Evolutionary conservation across 2,113 vertebrate species (phyloP), one percentile per base, ranked within the genome.

Genomic region (Saimiri boliviensis): DNA sequence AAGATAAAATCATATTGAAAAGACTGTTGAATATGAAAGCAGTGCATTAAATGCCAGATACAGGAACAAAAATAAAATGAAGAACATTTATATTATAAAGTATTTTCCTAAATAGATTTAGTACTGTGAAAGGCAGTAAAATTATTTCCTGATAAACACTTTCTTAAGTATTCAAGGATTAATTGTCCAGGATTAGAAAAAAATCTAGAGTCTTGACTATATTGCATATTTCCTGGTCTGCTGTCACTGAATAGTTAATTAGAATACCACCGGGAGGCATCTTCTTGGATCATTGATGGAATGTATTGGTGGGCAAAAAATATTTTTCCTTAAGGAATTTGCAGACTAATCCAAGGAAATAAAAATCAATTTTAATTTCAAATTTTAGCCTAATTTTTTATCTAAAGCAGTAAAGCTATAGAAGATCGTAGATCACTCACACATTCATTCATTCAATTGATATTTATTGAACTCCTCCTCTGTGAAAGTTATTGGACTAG

Each of bases 291-390:
- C 40, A 54, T 25, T 56, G 84, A 80, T 74, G 23, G 32, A 88
- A 92, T 83, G 30, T 83, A 90, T 85, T 58, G 93, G n/a, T 94
- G 30, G 47, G 9, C n/a, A 76, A 90, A 87, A 66, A 74, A 84
- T 90, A 16, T 79, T 90, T 83, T 87, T n/a, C 56, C 30, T 73
- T 90, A 79, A 92, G 23, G 89, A 87, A 88, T 88, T 71, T 94
- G 17, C 91, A 40, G 8, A 47, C 5, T 91, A 93, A 74, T 66
- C 30, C 88, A 58, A 87, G 52, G 45, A 83, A 90, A 91, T 92
- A 30, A 74, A 89, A 94, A 40, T 86, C 25, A 82, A 13, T 76
- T 94, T 93, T 86, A 91, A 94, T n/a, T 94, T 94, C n/a, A 88
- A 77, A 85, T 77, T 49, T 54, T 7, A 85, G 45, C 35, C 32